These are phyloP conservation scores for Andrena minutula DNA, from an alignment of 2,888 invertebrate species.

Conservation along the genomic window DNA sequence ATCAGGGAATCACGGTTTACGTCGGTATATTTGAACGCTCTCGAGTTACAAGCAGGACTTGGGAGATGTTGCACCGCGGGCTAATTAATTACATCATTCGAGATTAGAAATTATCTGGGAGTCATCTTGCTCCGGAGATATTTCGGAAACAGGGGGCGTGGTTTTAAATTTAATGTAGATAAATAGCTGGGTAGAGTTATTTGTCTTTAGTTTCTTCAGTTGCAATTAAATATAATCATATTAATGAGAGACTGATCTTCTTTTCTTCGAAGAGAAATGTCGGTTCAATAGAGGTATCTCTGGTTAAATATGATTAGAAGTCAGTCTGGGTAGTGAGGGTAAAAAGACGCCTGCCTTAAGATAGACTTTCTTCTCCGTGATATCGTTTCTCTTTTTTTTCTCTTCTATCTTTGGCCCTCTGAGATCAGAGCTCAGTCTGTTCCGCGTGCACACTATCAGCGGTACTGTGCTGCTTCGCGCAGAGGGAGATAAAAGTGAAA, in stretches of 20 bases:
- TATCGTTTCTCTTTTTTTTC: constrained; percentile 3
- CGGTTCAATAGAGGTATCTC: constrained; percentile 35
- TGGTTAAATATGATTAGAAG: constrained; percentile 70
- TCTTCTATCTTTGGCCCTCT: constrained; percentile 60
- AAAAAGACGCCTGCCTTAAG: constrained; percentile 60
- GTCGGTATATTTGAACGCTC: constrained; percentile 29
- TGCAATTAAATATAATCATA: constrained; percentile 10
- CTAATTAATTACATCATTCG: constrained; percentile 39
- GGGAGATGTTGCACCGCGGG: background rate
- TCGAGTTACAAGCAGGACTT: constrained; percentile 1
- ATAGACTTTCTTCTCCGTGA: constrained; percentile 41
- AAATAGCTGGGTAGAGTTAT: background rate
- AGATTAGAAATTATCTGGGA: background rate
- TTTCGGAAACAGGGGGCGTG: background rate
- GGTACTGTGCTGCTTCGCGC: constrained; percentile 28
- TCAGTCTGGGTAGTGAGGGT: constrained; percentile 33
- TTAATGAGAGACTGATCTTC: constrained; percentile 36
- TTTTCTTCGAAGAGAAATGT: constrained; percentile 19
- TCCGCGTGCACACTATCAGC: constrained; percentile 40
- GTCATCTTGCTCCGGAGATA: background rate
- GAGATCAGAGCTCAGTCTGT: constrained; percentile 49
- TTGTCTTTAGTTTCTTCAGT: constrained; percentile 1
- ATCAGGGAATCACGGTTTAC: constrained; percentile 29
- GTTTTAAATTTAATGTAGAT: background rate
- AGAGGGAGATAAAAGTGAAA: constrained; percentile 54